Conservation (phyloP, 2,113 vertebrate genomes). For the Nyctereutes procyonoides region DNA sequence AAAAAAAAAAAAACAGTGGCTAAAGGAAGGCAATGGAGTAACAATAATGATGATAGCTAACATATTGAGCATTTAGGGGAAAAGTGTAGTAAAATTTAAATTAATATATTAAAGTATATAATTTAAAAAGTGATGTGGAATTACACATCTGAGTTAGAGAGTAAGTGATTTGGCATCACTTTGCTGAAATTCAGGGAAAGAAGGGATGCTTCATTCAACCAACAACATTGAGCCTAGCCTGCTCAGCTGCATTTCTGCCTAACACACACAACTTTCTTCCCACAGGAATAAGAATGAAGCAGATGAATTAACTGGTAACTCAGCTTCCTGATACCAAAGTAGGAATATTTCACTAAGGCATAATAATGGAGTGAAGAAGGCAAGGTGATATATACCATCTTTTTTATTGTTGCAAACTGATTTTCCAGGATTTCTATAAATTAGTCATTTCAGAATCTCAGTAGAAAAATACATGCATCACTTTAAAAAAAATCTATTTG, state of each 20-base stretch:
- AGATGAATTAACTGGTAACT: background rate
- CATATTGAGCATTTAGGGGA: background rate
- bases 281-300: background rate
- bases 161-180: background rate
- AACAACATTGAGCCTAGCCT: no score
- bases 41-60: background rate
- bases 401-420: background rate
- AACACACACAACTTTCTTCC: background rate
- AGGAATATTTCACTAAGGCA: constrained; percentile 17
- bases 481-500: background rate
- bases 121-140: background rate
- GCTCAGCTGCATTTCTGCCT: background rate
- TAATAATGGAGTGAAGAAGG: background rate
- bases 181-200: background rate
- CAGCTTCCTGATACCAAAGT: background rate
- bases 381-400: background rate
- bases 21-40: background rate
- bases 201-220: background rate
- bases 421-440: background rate
- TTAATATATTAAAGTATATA: background rate
- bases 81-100: background rate
- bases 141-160: background rate
- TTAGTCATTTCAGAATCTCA: constrained; percentile 38
- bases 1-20: background rate
- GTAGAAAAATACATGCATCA: background rate